phyloP scores from a whole-genome alignment of 2,888 invertebrate species.

The Chesias legatella region DNA sequence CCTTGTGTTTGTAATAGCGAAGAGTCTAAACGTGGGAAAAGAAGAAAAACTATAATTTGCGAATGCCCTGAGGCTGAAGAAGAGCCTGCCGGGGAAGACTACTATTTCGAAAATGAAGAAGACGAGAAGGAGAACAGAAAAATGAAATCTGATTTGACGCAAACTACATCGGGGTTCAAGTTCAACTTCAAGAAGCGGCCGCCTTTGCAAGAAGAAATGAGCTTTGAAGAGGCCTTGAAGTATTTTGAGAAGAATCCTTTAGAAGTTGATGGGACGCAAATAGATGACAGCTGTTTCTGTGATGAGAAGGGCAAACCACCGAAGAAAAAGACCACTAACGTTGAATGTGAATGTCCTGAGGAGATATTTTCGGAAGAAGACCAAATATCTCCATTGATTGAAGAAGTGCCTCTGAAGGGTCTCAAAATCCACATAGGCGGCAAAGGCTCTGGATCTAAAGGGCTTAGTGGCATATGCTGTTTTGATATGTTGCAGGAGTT shows the following conservation, averaged over 20 bases:
- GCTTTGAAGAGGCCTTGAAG: slow-evolving; percentile 42
- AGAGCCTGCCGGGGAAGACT: slow-evolving; percentile 5
- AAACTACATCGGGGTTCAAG: slow-evolving; percentile 50
- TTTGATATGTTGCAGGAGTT: slow-evolving; percentile 32
- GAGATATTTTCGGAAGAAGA: slow-evolving; percentile 1
- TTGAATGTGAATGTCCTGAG: slow-evolving; percentile 38
- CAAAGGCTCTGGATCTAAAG: slow-evolving; percentile 44
- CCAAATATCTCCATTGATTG: slow-evolving; percentile 3
- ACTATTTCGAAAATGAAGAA: slow-evolving; percentile 1
- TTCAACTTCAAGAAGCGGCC: slow-evolving; percentile 30
- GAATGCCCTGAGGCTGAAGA: slow-evolving; percentile 27
- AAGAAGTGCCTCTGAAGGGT: slow-evolving; percentile 25
- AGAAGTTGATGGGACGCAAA: slow-evolving; percentile 27
- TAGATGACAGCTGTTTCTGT: slow-evolving; percentile 14
- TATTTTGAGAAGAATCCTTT: slow-evolving; percentile 24
- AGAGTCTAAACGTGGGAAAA: slow-evolving; percentile 12
- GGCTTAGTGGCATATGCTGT: slow-evolving; percentile 41
- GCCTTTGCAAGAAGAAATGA: slow-evolving; percentile 32
- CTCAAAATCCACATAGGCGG: slow-evolving; percentile 42
- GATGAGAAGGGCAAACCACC: slow-evolving; percentile 10
- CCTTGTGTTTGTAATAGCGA: slow-evolving; percentile 1
- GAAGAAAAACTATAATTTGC: slow-evolving; percentile 26
- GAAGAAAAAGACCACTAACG: slow-evolving; percentile 2
- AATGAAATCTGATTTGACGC: slow-evolving; percentile 43
- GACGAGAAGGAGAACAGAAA: slow-evolving; percentile 28